Percentiles rank a stretch among this genome's conserved stretches.
These are phyloP conservation scores for Chinchilla lanigera DNA, from an alignment of 2,113 vertebrate genomes.

Conservation along the genomic window DNA sequence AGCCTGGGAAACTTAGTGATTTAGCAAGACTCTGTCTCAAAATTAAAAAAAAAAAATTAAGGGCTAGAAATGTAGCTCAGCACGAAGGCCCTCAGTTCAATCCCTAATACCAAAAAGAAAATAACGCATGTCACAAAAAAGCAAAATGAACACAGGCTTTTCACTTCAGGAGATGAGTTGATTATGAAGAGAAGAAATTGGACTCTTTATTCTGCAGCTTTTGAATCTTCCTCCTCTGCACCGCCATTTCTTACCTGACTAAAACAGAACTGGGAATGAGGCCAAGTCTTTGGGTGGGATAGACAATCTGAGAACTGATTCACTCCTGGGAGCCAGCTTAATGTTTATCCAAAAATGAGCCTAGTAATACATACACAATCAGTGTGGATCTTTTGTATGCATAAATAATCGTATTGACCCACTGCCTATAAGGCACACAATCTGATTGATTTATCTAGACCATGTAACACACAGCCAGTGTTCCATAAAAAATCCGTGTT, in stretches of 20 bases:
- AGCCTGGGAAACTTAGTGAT: neutral
- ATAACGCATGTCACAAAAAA: neutral
- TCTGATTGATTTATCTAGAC: constrained; percentile 11
- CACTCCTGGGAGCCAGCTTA: neutral
- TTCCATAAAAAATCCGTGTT: neutral
- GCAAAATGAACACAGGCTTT: neutral
- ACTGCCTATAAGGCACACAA: neutral
- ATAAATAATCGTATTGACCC: neutral
- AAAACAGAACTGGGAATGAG: constrained; percentile 54
- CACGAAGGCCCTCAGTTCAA: neutral
- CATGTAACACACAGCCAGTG: neutral
- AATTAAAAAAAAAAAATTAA: neutral
- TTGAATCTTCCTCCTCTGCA: constrained; percentile 70
- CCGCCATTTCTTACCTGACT: constrained; percentile 62
- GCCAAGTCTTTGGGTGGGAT: neutral
- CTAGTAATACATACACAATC: neutral
- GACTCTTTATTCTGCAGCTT: constrained; percentile 79
- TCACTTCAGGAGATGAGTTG: constrained; percentile 80
- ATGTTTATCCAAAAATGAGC: neutral
- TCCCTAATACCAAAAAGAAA: neutral
- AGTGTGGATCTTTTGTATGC: neutral
- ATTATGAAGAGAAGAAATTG: constrained; percentile 75
- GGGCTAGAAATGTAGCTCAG: neutral
- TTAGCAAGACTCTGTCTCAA: neutral
- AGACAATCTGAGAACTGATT: constrained; percentile 43